phyloP scores from a whole-genome alignment of 2,113 vertebrate species.

The Pterocles gutturalis region DNA sequence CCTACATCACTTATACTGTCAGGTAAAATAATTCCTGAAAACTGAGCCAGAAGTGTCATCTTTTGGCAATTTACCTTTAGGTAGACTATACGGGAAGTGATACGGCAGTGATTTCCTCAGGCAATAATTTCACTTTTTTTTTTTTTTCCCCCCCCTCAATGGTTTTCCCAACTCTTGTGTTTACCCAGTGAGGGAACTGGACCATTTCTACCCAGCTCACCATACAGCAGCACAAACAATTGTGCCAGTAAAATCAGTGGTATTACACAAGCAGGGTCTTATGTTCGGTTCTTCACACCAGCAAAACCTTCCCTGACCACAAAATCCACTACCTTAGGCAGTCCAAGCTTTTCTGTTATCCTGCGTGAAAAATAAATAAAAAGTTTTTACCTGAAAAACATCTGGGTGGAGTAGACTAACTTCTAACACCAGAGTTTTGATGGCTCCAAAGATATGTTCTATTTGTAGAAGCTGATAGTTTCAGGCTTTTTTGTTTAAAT shows the following conservation, averaged over 20 bases:
- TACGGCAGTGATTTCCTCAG: not conserved
- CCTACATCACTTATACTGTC: not conserved
- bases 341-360: not conserved
- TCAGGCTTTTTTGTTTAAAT: not conserved
- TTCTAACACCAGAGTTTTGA: not conserved
- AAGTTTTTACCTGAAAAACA: slow-evolving; percentile 11
- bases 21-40: not conserved
- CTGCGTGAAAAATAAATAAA: not conserved
- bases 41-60: not conserved
- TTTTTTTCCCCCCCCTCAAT: rapidly evolving
- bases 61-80: not conserved
- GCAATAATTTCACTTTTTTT: not conserved
- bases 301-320: not conserved
- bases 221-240: not conserved
- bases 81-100: not conserved
- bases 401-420: not conserved
- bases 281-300: not conserved
- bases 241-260: not conserved
- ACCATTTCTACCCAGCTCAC: not conserved
- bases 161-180: not conserved
- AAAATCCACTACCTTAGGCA: not conserved
- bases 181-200: not conserved
- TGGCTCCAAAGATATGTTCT: not conserved
- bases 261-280: not conserved
- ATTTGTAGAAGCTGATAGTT: slow-evolving; percentile 1